phyloP scores from a whole-genome alignment of 2,888 invertebrate genomes.

The Lasioglossum calceatum region DNA sequence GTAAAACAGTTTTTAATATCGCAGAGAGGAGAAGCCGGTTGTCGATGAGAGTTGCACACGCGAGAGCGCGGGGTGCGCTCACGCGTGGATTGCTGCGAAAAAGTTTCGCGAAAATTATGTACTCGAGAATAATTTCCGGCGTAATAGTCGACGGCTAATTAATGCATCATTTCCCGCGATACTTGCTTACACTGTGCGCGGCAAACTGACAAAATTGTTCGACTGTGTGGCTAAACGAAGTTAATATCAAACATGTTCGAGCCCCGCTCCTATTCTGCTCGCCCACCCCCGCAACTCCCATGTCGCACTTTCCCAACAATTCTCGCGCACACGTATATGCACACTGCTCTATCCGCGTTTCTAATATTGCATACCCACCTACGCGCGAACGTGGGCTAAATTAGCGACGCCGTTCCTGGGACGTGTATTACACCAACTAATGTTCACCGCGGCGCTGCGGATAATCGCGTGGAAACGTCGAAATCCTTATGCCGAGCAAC shows the following conservation, averaged over 20 bases:
- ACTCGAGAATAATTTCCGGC: slow-evolving; percentile 33
- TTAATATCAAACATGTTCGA: slow-evolving; percentile 66
- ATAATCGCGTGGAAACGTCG: slow-evolving; percentile 52
- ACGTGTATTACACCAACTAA: slow-evolving; percentile 40
- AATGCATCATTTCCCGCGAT: slow-evolving; percentile 60
- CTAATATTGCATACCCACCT: slow-evolving; percentile 46
- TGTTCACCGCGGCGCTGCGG: slow-evolving; percentile 21
- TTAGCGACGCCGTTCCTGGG: slow-evolving; percentile 45
- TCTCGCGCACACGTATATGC: slow-evolving; percentile 22
- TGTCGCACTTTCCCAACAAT: slow-evolving; percentile 57
- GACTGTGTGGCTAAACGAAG: slow-evolving; percentile 57
- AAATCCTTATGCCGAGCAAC: background rate
- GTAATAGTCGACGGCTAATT: slow-evolving; percentile 51
- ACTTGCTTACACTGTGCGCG: slow-evolving; percentile 37
- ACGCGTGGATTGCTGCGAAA: background rate
- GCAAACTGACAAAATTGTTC: slow-evolving; percentile 64
- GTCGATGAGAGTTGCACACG: background rate
- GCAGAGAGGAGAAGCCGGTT: background rate
- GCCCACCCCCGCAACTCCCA: background rate
- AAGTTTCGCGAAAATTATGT: slow-evolving; percentile 39
- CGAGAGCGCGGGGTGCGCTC: background rate
- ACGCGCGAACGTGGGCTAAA: slow-evolving; percentile 44
- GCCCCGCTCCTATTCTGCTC: slow-evolving; percentile 36
- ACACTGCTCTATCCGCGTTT: slow-evolving; percentile 36
- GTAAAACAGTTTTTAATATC: slow-evolving; percentile 5